These are phyloP conservation scores for Odobenus rosmarus DNA, from an alignment of 2,113 vertebrate genomes.

Conservation along the genomic window DNA sequence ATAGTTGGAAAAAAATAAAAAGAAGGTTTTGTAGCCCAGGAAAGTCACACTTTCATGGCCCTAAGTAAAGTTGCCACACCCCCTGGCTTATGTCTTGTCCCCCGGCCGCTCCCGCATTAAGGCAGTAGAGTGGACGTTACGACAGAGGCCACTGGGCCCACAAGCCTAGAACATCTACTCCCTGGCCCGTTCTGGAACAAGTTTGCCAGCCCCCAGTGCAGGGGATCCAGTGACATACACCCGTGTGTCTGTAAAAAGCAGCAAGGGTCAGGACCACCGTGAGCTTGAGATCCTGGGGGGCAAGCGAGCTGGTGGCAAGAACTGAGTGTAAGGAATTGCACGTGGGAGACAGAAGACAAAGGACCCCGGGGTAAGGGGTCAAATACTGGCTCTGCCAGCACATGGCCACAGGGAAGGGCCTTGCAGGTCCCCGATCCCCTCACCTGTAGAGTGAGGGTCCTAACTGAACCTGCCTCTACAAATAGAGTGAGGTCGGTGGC, in stretches of 20 bases:
- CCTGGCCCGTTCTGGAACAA: not conserved
- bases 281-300: not conserved
- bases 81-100: not conserved
- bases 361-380: not conserved
- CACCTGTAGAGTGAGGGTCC: not conserved
- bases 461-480: fast-evolving
- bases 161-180: not conserved
- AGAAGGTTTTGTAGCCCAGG: not conserved
- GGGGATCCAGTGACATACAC: no score
- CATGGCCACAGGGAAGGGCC: not conserved
- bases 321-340: not conserved
- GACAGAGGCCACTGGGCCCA: not conserved
- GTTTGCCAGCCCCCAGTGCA: fast-evolving
- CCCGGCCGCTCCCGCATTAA: fast-evolving
- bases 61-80: not conserved
- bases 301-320: not conserved
- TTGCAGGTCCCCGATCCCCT: not conserved
- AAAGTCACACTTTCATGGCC: not conserved
- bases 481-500: not conserved
- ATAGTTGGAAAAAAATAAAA: not conserved
- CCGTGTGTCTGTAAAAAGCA: not conserved
- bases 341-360: not conserved
- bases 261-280: not conserved
- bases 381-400: not conserved
- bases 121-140: fast-evolving